Evolutionary conservation across 2,888 invertebrate species (phyloP), one percentile per base, ranked within the genome.

Genomic region (Dolomedes plantarius): DNA sequence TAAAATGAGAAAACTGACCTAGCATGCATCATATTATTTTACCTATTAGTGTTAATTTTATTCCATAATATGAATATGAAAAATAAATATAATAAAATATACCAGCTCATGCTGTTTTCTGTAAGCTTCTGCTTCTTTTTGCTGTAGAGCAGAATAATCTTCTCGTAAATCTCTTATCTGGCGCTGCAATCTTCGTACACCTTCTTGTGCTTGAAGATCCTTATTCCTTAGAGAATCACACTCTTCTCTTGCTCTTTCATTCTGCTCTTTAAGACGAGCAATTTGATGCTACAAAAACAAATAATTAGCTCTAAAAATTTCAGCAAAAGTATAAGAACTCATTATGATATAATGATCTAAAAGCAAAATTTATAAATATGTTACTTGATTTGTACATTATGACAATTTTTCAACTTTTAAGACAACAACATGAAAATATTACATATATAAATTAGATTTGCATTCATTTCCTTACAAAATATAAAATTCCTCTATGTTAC

Each of bases 131-230:
- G 94, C 93, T 90, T 97, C 95, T 87, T 95, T 94, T 31, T 94
- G 94, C 89, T 94, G 93, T 0, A 94, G 92, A 1, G 93, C 93
- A 50, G 94, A 94, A 89, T 94, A 94, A 91, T 97, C 96, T 90
- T 97, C 97, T 89, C 96, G 94, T 1, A 95, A 81, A 80, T 92
- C 93, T 89, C 91, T 95, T 94, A 90, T 94, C 92, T 64, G 96
- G 93, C 88, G 95, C 93, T 89, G 95, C 92, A 75, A 94, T 90
- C 96, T 95, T 90, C 96, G 94, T 46, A 94, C 93, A 81, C 94
- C 94, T 89, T 98, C 98, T 87, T 96, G 95, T 0, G 95, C 94
- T 77, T 93, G 94, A 89, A 94, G 94, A 90, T 97, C 97, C 68
- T 95, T 94, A 7, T 94, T 93, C 88, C 95, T 93, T 0, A 95